Evolutionary conservation across 2,113 vertebrate genomes (phyloP), one percentile per base, ranked within the genome.

Genomic region (Morphnarchus princeps): DNA sequence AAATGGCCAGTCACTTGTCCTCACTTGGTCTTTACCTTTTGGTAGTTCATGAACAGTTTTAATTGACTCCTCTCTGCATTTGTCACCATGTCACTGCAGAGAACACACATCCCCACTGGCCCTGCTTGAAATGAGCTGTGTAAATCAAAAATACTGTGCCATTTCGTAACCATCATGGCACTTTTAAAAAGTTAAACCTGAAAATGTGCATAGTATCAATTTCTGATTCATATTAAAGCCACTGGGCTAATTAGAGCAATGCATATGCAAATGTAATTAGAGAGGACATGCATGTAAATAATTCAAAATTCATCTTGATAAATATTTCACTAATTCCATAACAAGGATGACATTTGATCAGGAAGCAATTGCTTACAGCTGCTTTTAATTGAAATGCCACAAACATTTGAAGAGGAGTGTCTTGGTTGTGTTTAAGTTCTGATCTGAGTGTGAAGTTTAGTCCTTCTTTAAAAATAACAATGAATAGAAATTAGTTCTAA

Each of bases 201-300:
- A 66, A 45, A 69, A 58, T 2, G 8, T 54, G 40, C 31, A 42
- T 15, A 29, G 8, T 38, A 59, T 78, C 29, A 67, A 6, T 59
- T 63, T 81, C 47, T 81, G 57, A 61, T 55, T 82, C 13, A 18
- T 58, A n/a, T 59, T 79, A 84, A 92, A 95, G 7, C 21, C 73
- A 74, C 43, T 29, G 72, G 65, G 42, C 59, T 95, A 93, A 91
- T 93, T 82, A 89, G 29, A 70, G 28, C 58, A 59, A 55, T 89
- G 59, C 65, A 79, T 92, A 95, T 95, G 83, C 65, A 95, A 95
- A 97, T 95, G 36, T 61, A 87, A 93, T 95, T 96, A 93, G 69
- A 69, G 19, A 67, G 81, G 72, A 82, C 77, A 79, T 32, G 38
- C 74, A 71, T 79, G 69, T 40, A 94, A 93, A 91, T 86, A 66